Evolutionary conservation across 2,797 vertebrate species (phyloP).

Genomic region (Okamejei kenojei): DNA sequence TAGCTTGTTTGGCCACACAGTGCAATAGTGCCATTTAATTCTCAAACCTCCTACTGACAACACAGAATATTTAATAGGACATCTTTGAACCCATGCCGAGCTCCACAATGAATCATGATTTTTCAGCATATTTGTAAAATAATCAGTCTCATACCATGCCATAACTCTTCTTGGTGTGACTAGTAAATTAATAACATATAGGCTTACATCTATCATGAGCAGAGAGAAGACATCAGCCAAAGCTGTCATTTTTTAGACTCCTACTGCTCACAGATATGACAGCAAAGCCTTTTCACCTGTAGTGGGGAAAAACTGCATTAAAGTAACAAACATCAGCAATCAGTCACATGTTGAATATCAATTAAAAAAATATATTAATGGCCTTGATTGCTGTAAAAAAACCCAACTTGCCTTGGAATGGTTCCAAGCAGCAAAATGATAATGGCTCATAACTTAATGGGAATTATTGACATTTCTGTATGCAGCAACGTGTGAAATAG

Average conservation of each 20-base stretch:
- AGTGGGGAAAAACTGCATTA: neutral
- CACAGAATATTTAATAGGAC: neutral
- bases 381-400: neutral
- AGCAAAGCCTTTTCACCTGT: neutral
- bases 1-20: neutral
- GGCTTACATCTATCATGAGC: neutral
- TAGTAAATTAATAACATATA: constrained; percentile 2
- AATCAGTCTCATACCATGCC: neutral
- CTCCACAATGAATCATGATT: neutral
- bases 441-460: neutral
- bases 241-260: neutral
- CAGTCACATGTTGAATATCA: neutral
- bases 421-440: neutral
- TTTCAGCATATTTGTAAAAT: neutral
- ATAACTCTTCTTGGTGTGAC: neutral
- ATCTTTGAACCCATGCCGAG: neutral
- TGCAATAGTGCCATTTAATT: neutral
- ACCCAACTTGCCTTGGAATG: neutral
- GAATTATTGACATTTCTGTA: neutral
- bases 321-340: neutral
- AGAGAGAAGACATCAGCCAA: neutral
- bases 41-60: neutral
- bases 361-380: neutral
- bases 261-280: neutral
- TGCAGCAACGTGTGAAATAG: neutral